Base-by-base conservation (phyloP, 2,888 invertebrate genomes). In the Cryptocephalus primarius region DNA sequence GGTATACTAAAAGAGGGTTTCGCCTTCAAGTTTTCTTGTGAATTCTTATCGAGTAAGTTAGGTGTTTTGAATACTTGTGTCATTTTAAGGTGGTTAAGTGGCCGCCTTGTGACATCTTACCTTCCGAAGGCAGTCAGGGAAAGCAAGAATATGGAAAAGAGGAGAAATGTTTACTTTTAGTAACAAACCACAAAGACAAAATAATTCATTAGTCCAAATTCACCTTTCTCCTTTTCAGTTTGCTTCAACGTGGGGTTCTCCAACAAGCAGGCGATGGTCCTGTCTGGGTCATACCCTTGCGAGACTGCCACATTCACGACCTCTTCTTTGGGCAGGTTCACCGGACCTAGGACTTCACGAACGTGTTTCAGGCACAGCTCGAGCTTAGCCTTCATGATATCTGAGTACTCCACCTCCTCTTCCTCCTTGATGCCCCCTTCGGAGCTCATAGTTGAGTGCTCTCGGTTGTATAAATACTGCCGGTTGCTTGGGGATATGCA, bases 401-500 rank as follows among this genome's bases (percentile, higher is more conserved):
- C 85, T 40, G 75, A 75, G 14, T 74, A 46, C 43, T 54, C 55
- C 8, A 61, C 59, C 47, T 85, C 83, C 58, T 61, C 78, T 60
- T 85, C 88, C 64, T 88, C 83, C 44, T 78, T 75, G 44, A 83
- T 83, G 57, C 83, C 79, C 49, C 79, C 80, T 50, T 85, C 82
- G 42, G 72, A 67, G 64, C 91, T 83, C 55, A 80, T 83, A 50
- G 81, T 80, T 11, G 58, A 58, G 43, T 62, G 60, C 53, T 81
- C 83, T 40, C 93, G 78, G 64, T 93, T 89, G 64, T 82, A 94
- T 63, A 93, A 75, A 74, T 89, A 94, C 49, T 82, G 79, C 36
- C 82, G 75, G 73, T 91, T 89, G 63, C 87, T 86, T 2, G 94
- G 93, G 10, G 94, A 95, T 60, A 92, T 82, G 64, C 85, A 87